phyloP scores from a whole-genome alignment of 2,113 vertebrate genomes.

The Protobothrops mucrosquamatus region DNA sequence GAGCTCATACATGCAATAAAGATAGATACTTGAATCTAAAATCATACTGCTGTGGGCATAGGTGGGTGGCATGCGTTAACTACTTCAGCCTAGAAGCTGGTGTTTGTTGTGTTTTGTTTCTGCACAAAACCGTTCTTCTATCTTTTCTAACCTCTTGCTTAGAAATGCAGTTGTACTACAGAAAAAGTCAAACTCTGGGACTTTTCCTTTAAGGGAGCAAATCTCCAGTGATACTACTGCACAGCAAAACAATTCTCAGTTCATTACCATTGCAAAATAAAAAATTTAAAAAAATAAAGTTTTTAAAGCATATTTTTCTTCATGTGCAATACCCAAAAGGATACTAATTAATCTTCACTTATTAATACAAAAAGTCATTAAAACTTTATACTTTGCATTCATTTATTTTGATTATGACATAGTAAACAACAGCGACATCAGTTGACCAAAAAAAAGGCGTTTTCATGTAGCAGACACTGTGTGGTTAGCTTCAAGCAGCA shows the following conservation, averaged over 20 bases:
- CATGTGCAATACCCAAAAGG: background rate
- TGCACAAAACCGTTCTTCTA: background rate
- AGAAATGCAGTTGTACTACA: background rate
- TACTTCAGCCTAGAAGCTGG: background rate
- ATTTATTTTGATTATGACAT: background rate
- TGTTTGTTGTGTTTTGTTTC: background rate
- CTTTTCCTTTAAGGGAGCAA: background rate
- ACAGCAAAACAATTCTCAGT: conserved; percentile 15
- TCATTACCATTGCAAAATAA: conserved; percentile 11
- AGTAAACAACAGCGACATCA: background rate
- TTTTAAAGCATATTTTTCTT: background rate
- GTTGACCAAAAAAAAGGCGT: background rate
- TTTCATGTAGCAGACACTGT: background rate
- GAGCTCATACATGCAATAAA: background rate
- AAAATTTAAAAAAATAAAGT: no score
- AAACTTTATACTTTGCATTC: conserved; percentile 21
- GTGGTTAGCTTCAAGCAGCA: background rate
- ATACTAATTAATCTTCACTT: conserved; percentile 40
- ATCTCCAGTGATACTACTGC: background rate
- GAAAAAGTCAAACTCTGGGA: background rate
- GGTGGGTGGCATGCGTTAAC: conserved; percentile 1
- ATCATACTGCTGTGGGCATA: background rate
- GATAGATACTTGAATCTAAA: conserved; percentile 8
- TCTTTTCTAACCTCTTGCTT: background rate
- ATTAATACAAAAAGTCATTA: conserved; percentile 21